A percentile compares a stretch with the other conserved stretches of the same genome.
phyloP scores from a whole-genome alignment of 1,140 invertebrate species.

The Spodoptera litura region DNA sequence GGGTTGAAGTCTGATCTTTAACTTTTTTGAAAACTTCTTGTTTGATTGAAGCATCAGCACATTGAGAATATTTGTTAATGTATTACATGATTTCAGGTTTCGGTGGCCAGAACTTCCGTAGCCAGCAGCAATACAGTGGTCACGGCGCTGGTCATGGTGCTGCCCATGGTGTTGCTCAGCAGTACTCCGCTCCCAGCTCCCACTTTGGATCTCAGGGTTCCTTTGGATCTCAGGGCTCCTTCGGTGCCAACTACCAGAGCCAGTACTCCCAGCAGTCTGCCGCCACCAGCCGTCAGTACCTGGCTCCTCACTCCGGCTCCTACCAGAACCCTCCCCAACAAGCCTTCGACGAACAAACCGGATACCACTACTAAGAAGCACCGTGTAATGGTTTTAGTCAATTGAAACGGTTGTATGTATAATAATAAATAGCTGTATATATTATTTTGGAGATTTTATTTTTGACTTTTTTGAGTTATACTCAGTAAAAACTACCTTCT shows the following conservation, averaged over 20 bases:
- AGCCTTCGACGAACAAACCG: slow-evolving; percentile 75
- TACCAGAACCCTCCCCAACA: slow-evolving; percentile 74
- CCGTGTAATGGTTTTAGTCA: slow-evolving; percentile 21
- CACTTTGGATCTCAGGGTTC: neutral
- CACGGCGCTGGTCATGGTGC: neutral
- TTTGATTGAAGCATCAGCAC: too few species aligned
- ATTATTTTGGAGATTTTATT: neutral
- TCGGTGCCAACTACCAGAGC: slow-evolving; percentile 49
- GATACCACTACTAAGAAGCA: slow-evolving; percentile 72
- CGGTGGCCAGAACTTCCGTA: slow-evolving; percentile 29
- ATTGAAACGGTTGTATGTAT: slow-evolving; percentile 27
- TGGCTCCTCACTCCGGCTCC: slow-evolving; percentile 66
- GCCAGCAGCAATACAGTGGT: slow-evolving; percentile 21
- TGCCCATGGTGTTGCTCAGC: neutral
- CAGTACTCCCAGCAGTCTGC: slow-evolving; percentile 51
- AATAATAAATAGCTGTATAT: slow-evolving; percentile 29
- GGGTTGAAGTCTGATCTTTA: too few species aligned
- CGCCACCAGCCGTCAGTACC: slow-evolving; percentile 71
- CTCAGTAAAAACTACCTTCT: too few species aligned
- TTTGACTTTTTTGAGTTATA: neutral
- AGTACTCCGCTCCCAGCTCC: neutral
- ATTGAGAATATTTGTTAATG: too few species aligned
- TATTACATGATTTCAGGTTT: slow-evolving; percentile 28
- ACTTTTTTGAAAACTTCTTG: too few species aligned
- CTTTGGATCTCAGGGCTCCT: slow-evolving; percentile 25